Evolutionary conservation across 2,797 vertebrate genomes (phyloP).

Genomic region (Liparis tanakae): DNA sequence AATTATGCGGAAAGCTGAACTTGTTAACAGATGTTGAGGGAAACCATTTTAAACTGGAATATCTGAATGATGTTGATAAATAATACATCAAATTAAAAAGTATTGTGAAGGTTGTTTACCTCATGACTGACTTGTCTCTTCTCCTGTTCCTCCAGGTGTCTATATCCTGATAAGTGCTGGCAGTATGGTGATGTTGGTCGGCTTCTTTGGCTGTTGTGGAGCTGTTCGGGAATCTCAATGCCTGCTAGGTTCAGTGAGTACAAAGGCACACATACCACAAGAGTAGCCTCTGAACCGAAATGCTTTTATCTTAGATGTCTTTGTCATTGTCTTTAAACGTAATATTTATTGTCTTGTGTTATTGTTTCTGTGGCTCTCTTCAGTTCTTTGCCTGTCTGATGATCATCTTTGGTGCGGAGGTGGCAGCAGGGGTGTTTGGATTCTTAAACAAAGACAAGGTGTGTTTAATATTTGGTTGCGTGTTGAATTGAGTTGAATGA

Average conservation of each 20-base stretch:
- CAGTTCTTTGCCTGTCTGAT: constrained; percentile 96
- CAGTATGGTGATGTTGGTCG: constrained; percentile 92
- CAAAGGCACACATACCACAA: background rate
- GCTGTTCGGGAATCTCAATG: constrained; percentile 96
- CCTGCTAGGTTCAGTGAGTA: constrained; percentile 93
- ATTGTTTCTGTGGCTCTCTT: background rate
- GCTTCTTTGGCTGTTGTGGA: constrained; percentile 96
- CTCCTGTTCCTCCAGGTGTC: constrained; percentile 81
- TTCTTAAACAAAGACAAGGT: constrained; percentile 95
- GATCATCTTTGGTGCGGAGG: constrained; percentile 96
- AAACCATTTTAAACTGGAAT: background rate
- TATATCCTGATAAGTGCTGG: constrained; percentile 94
- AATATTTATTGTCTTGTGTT: background rate
- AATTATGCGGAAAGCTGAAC: background rate
- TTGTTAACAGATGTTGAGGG: background rate
- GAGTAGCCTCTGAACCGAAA: background rate
- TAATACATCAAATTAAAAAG: background rate
- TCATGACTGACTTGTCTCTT: background rate
- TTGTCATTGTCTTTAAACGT: background rate
- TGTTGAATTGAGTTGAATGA: background rate
- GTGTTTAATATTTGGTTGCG: constrained; percentile 13
- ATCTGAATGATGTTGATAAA: background rate
- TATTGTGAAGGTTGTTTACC: background rate
- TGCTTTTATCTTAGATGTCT: background rate
- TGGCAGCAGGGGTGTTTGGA: constrained; percentile 95